Percentiles rank a stretch among this genome's conserved stretches.
These are phyloP conservation scores for Pissodes strobi DNA, from an alignment of 1,140 invertebrate genomes.

Conservation along the genomic window DNA sequence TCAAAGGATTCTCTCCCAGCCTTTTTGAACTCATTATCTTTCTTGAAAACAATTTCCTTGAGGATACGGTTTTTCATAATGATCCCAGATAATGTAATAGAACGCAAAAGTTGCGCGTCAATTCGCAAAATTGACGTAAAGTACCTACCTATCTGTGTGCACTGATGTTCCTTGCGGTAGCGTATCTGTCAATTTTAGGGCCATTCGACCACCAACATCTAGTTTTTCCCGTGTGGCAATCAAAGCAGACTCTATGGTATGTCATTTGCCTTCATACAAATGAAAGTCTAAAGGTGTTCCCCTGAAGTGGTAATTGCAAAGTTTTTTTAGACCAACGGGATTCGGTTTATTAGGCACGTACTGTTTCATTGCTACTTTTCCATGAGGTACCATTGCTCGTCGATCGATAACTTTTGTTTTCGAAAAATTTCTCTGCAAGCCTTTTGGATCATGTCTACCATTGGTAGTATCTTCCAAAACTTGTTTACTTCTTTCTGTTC, in stretches of 20 bases:
- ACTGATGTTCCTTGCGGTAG: constrained; percentile 16
- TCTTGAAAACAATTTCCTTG: constrained; percentile 5
- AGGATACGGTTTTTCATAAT: constrained; percentile 24
- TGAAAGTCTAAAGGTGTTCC: constrained; percentile 22
- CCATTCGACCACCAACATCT: constrained; percentile 17
- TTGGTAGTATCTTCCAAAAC: too few relatives aligned
- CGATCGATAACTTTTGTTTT: too few relatives aligned
- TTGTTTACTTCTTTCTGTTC: too few relatives aligned
- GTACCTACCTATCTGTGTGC: constrained; percentile 19
- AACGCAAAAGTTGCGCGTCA: constrained; percentile 15
- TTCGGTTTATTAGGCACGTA: constrained; percentile 14
- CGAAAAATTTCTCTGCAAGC: too few relatives aligned
- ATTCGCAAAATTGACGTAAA: constrained; percentile 33
- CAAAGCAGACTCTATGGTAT: background rate
- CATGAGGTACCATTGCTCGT: too few relatives aligned
- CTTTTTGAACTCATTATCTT: constrained; percentile 25
- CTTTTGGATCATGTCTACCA: too few relatives aligned
- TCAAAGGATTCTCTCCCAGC: constrained; percentile 22
- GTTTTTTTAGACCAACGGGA: constrained; percentile 28
- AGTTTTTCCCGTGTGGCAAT: constrained; percentile 1
- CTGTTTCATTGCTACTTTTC: constrained; percentile 15
- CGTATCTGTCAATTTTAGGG: constrained; percentile 32
- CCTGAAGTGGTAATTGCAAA: constrained; percentile 23
- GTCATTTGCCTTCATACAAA: constrained; percentile 7
- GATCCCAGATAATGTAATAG: constrained; percentile 25